phyloP scores from a whole-genome alignment of 2,888 invertebrate species.

The Drosophila birchii region DNA sequence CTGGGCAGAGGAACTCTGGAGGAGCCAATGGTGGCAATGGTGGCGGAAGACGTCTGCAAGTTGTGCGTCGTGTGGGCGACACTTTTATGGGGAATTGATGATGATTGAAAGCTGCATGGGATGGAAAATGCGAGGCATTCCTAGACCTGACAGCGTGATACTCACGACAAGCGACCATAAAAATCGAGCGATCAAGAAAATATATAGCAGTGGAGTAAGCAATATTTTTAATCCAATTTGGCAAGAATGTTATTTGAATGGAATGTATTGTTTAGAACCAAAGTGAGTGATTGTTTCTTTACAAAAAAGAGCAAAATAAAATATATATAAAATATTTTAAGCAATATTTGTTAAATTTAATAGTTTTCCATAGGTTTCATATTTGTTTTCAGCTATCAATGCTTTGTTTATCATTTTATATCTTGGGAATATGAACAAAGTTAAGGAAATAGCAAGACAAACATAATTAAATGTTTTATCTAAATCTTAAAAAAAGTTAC shows the following conservation, averaged over 20 bases:
- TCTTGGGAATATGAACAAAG: not conserved
- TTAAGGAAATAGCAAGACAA: no score
- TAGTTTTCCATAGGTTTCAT: not conserved
- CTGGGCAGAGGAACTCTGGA: not conserved
- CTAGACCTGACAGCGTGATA: conserved; percentile 30
- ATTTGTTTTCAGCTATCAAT: not conserved
- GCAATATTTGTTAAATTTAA: not conserved
- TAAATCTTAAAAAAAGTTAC: no score
- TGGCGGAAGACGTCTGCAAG: conserved; percentile 50
- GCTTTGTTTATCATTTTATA: not conserved
- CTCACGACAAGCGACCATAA: conserved; percentile 18
- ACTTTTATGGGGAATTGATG: conserved; percentile 84
- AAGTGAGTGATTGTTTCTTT: not conserved
- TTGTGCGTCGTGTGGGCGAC: conserved; percentile 77
- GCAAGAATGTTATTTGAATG: not conserved
- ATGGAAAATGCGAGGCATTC: conserved; percentile 22
- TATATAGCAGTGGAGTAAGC: not conserved
- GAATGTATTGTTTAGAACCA: not conserved
- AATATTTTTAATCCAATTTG: conserved; percentile 2
- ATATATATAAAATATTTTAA: no score
- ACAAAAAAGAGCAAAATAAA: not conserved
- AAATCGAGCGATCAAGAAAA: conserved; percentile 1
- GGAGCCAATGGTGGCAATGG: not conserved
- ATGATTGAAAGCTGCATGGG: conserved; percentile 81
- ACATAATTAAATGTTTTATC: no score